Conservation (phyloP, 2,797 vertebrate species). For the Rhinichthys osculus region DNA sequence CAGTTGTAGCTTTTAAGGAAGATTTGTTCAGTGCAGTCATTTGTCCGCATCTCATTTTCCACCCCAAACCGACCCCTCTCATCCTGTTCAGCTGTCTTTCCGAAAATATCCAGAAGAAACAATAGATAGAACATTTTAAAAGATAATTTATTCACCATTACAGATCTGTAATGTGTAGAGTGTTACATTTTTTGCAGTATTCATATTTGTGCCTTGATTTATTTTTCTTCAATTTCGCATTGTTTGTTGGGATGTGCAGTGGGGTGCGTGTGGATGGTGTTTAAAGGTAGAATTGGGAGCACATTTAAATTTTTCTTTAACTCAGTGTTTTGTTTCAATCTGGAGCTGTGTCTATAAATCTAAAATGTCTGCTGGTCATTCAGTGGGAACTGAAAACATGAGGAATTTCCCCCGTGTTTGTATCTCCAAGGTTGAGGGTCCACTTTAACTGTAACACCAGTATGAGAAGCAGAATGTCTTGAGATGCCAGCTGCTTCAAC, state of each 20-base stretch:
- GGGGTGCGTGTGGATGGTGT: conserved; percentile 57
- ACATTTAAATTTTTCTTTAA: conserved; percentile 24
- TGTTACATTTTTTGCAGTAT: conserved; percentile 74
- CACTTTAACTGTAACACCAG: conserved; percentile 45
- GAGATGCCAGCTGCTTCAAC: conserved; percentile 47
- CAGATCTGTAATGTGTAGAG: conserved; percentile 61
- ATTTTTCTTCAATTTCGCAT: conserved; percentile 58
- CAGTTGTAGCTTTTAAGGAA: conserved; percentile 27
- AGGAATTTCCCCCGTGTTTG: not conserved
- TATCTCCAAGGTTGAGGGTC: conserved; percentile 33
- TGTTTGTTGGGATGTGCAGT: conserved; percentile 67
- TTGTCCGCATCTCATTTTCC: conserved; percentile 15
- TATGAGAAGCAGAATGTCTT: conserved; percentile 38
- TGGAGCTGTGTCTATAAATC: conserved; percentile 45
- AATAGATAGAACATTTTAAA: conserved; percentile 27
- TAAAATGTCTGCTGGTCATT: conserved; percentile 45
- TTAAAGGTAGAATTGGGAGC: conserved; percentile 56
- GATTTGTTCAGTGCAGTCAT: conserved; percentile 23
- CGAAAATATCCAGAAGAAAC: conserved; percentile 40
- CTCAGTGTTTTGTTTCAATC: conserved; percentile 41
- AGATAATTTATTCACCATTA: conserved; percentile 53
- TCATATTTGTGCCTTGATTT: conserved; percentile 80
- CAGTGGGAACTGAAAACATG: conserved; percentile 9
- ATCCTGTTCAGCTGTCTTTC: conserved; percentile 11
- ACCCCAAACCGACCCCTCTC: not conserved